phyloP scores from a whole-genome alignment of 2,888 invertebrate genomes.

The Selenia dentaria region DNA sequence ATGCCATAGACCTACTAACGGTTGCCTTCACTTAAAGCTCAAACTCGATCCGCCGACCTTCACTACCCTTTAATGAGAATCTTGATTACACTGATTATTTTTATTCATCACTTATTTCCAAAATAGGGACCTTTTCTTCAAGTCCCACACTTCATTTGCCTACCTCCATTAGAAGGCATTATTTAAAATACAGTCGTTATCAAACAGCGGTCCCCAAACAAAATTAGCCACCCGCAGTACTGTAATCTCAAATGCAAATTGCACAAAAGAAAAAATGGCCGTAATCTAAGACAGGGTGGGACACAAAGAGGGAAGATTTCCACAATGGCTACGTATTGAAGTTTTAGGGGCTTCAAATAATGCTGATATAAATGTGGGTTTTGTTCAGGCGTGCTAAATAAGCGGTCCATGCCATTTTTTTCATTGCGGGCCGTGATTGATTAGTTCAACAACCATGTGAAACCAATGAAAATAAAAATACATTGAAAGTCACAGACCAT shows the following conservation, averaged over 20 bases:
- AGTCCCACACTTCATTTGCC: conserved; percentile 6
- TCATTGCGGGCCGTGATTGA: neutral
- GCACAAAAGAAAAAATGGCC: conserved; percentile 40
- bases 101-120: neutral
- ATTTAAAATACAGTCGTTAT: conserved; percentile 24
- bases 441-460: no score
- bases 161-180: conserved; percentile 19
- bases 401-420: neutral
- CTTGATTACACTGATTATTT: no score
- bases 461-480: no score
- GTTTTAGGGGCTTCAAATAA: conserved; percentile 30
- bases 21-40: no score
- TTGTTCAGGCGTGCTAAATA: conserved; percentile 7
- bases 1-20: no score
- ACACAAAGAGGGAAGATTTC: conserved; percentile 31
- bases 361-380: conserved; percentile 23
- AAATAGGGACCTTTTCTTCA: conserved; percentile 3
- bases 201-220: conserved; percentile 35
- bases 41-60: no score
- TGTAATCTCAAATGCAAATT: conserved; percentile 60
- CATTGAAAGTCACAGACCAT: no score
- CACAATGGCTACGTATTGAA: conserved; percentile 31
- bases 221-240: conserved; percentile 45
- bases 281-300: conserved; percentile 37
- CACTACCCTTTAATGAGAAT: no score